A percentile compares a stretch with the other conserved stretches of the same genome.
Evolutionary conservation across 2,888 invertebrate species (phyloP).

Genomic region (Diogma glabrata): DNA sequence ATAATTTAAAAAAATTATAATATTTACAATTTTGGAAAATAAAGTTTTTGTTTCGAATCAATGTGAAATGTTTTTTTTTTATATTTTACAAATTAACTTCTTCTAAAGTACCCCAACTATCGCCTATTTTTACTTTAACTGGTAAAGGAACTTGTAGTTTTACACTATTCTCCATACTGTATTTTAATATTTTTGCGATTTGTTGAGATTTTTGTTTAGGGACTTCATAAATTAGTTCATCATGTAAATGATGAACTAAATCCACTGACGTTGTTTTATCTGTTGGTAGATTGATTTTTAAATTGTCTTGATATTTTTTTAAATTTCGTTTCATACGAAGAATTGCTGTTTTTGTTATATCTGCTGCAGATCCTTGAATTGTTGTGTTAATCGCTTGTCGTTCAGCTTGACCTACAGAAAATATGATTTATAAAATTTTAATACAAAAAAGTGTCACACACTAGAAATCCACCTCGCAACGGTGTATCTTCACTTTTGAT

Average conservation of each 20-base stretch:
- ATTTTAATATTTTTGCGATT: slow-evolving; percentile 53
- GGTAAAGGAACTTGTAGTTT: slow-evolving; percentile 67
- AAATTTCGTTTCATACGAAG: slow-evolving; percentile 55
- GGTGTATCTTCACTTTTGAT: slow-evolving; percentile 43
- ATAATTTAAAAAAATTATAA: not conserved
- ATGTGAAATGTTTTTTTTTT: not conserved
- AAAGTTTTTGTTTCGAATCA: slow-evolving; percentile 11
- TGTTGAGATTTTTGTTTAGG: slow-evolving; percentile 42
- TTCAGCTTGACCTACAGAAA: slow-evolving; percentile 76
- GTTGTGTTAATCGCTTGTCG: slow-evolving; percentile 94
- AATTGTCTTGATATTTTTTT: slow-evolving; percentile 33
- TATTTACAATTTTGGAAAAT: not conserved
- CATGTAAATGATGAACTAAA: slow-evolving; percentile 85
- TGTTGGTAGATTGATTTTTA: slow-evolving; percentile 14
- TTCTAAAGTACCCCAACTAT: slow-evolving; percentile 58
- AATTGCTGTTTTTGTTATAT: slow-evolving; percentile 88
- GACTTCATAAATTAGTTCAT: slow-evolving; percentile 92
- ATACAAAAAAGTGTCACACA: not conserved
- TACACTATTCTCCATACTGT: slow-evolving; percentile 69
- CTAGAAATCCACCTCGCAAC: too few relatives aligned
- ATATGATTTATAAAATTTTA: not conserved
- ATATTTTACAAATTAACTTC: slow-evolving; percentile 25
- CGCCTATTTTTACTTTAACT: slow-evolving; percentile 74
- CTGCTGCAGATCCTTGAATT: slow-evolving; percentile 94
- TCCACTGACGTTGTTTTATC: slow-evolving; percentile 19